phyloP scores from a whole-genome alignment of 2,797 vertebrate species.

The Mionectes olivaceus region DNA sequence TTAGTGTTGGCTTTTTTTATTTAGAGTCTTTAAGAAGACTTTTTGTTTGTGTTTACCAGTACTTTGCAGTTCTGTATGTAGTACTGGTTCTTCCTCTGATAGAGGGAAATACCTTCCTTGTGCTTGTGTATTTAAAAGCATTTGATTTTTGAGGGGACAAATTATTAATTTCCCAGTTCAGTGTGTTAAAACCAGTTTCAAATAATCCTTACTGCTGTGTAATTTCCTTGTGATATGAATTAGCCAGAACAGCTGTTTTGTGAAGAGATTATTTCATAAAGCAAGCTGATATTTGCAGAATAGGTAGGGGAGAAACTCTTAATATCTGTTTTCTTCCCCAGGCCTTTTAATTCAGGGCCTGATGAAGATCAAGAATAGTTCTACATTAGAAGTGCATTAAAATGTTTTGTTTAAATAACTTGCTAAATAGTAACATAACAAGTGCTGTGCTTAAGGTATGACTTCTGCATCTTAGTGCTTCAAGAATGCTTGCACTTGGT shows the following conservation, averaged over 20 bases:
- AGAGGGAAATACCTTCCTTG: background rate
- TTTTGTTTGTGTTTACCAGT: background rate
- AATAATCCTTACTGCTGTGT: background rate
- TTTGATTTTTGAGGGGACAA: background rate
- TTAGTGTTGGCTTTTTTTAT: background rate
- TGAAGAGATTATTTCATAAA: background rate
- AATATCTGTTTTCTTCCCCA: background rate
- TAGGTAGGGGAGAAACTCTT: background rate
- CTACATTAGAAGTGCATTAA: background rate
- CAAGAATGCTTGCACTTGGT: rapidly evolving
- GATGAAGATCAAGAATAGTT: background rate
- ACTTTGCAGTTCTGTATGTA: background rate
- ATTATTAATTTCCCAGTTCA: background rate
- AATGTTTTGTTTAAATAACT: background rate
- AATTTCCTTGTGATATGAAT: background rate
- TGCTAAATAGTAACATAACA: background rate
- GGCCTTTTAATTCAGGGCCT: background rate
- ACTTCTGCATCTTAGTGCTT: background rate
- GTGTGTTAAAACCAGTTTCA: background rate
- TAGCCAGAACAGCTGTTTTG: background rate
- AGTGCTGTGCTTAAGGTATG: background rate
- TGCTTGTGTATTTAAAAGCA: background rate
- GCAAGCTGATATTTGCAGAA: background rate
- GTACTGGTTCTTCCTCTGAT: background rate
- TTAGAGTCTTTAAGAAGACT: background rate